Evolutionary conservation across 2,113 vertebrate genomes (phyloP), one percentile per base, ranked within the genome.

Genomic region (Columbina picui): DNA sequence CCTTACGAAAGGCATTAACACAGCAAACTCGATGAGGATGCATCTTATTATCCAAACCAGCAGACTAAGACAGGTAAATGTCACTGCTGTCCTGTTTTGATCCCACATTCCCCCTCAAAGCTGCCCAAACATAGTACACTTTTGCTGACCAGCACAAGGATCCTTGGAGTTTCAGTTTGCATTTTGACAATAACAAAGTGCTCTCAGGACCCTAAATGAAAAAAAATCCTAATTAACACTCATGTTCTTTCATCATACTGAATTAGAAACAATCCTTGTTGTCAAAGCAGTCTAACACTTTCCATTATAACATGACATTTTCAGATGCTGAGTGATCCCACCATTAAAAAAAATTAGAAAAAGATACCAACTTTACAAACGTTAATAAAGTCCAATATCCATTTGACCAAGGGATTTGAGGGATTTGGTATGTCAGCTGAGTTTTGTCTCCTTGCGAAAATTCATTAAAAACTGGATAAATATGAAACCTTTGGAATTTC

Each of bases 401-500:
- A 60, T 81, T 90, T 75, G 84, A 93, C 73, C 60, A 77, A 39
- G 26, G 68, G 93, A 92, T 94, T 69, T 77, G 83, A 88, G 85
- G 67, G 92, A 93, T 96, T 90, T 81, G 18, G 60, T 64, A 63
- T 38, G 34, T 87, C 83, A 93, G 60, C 22, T 59, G 52, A 88
- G 34, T 70, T 92, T 78, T 87, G 47, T 43, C 47, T 93, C n/a
- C 79, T 70, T 95, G 86, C 81, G 73, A 96, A 96, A 89, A 96
- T 92, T 92, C 60, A 95, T 89, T 94, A 78, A 87, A 89, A 92
- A 89, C 13, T 81, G 83, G 68, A 93, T 94, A 84, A 92, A 84
- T 94, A 78, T 34, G 64, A 90, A 96, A 90, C 86, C 83, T 89
- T 84, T 59, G 80, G 59, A 78, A 95, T 92, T 93, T 97, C 91